Evolutionary conservation across 2,888 invertebrate species (phyloP), one percentile per base, ranked within the genome.

Genomic region (Siphlonurus alternatus): DNA sequence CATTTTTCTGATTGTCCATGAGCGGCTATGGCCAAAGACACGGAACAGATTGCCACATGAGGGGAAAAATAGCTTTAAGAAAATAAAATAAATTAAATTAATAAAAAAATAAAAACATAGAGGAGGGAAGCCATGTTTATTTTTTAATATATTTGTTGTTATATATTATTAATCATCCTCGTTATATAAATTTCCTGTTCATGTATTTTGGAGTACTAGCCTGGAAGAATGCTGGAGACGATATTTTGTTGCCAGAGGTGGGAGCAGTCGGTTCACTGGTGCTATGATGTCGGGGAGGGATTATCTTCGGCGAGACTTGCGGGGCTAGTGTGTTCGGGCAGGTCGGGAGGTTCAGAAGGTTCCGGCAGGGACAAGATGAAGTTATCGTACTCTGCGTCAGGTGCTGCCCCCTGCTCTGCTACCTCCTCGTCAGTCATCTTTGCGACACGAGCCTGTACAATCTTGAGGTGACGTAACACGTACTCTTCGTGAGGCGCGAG

Each of bases 401-500:
- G n/a, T 2, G 2, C 56, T 24, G 7, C n/a, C n/a, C 53, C 53
- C 20, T 65, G 62, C 1, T 25, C 59, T 2, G 23, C 18, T 23
- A 38, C 62, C 5, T 53, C 61, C 38, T 63, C 53, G 38, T 59
- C 23, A n/a, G n/a, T 63, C 61, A 74, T 65, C 25, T 73, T 72
- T 65, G 69, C 73, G 61, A 86, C 80, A 18, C 89, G 80, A 65
- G 85, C 83, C 67, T 88, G 83, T 20, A 97, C 95, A 63, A 96
- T 95, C 68, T 87, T 86, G 54, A 97, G 81, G 74, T 97, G 97
- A 19, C 90, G 83, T 64, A 87, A 80, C 56, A 97, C 91, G 79
- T 97, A 97, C 70, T 91, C 90, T 75, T 96, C 96, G 66, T 84
- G 81, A 0, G 96, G 96, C 0, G 94, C 93, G 23, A 95, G 78